These are phyloP conservation scores for Tinamus major DNA, from an alignment of 2,797 vertebrate genomes.

Conservation along the genomic window DNA sequence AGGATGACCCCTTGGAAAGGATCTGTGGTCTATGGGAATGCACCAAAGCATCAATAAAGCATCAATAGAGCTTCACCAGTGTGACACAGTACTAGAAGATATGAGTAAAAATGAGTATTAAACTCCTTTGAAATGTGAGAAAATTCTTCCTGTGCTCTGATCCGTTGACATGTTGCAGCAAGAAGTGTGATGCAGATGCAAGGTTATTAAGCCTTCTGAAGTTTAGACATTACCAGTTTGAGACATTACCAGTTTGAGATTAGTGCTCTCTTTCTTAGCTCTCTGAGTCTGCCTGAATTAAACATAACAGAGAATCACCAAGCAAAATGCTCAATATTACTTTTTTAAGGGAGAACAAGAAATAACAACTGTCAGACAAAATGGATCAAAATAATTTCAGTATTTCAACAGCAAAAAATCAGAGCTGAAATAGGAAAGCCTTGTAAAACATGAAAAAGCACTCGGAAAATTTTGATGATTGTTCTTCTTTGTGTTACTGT, in stretches of 20 bases:
- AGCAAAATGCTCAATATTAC: not conserved
- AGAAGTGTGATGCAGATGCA: not conserved
- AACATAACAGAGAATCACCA: not conserved
- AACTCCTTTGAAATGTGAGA: not conserved
- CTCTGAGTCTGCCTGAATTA: not conserved
- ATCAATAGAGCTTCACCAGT: not conserved
- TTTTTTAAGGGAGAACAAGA: not conserved
- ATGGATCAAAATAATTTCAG: not conserved
- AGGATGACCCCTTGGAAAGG: not conserved
- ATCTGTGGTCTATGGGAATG: not conserved
- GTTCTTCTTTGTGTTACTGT: not conserved
- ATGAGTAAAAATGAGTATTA: not conserved
- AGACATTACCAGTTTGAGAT: not conserved
- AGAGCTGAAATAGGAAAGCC: not conserved
- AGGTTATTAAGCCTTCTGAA: not conserved
- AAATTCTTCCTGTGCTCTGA: not conserved
- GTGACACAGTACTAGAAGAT: not conserved
- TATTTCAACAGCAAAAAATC: not conserved
- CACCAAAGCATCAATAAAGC: too few relatives aligned
- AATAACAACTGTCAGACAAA: not conserved
- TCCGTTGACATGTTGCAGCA: not conserved
- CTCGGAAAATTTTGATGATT: not conserved
- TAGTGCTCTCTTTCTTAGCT: not conserved
- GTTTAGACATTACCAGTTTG: not conserved
- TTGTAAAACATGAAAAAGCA: not conserved